A percentile compares a stretch with the other conserved stretches of the same genome.
Evolutionary conservation across 1,140 invertebrate genomes (phyloP).

Genomic region (Nasonia vitripennis): DNA sequence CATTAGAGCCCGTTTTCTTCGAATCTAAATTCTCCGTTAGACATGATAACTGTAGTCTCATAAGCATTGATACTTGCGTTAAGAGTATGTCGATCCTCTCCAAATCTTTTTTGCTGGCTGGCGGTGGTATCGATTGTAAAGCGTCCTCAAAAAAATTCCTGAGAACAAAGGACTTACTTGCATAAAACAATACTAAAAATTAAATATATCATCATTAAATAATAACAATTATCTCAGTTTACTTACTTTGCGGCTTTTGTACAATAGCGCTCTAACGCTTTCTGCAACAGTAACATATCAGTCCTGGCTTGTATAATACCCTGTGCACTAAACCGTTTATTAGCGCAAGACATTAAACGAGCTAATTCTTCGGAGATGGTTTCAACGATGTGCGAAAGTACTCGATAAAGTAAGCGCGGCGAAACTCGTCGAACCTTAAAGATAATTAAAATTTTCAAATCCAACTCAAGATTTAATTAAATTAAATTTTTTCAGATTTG

Average conservation of each 20-base stretch:
- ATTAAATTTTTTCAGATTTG: not conserved
- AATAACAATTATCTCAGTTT: slow-evolving; percentile 29
- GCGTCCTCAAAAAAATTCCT: slow-evolving; percentile 79
- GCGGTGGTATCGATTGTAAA: slow-evolving; percentile 77
- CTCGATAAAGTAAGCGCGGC: slow-evolving; percentile 83
- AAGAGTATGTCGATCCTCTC: slow-evolving; percentile 67
- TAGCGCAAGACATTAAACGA: slow-evolving; percentile 87
- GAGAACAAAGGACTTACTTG: slow-evolving; percentile 40
- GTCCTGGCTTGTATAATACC: slow-evolving; percentile 82
- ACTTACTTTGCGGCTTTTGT: slow-evolving; percentile 77
- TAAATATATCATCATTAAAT: slow-evolving; percentile 54
- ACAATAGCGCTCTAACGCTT: slow-evolving; percentile 74
- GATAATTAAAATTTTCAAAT: slow-evolving; percentile 43
- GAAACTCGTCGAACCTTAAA: slow-evolving; percentile 86
- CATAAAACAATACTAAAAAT: not conserved
- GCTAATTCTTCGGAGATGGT: slow-evolving; percentile 93
- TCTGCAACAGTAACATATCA: slow-evolving; percentile 78
- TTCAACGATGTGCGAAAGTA: slow-evolving; percentile 91
- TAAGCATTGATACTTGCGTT: slow-evolving; percentile 66
- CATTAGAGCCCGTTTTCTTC: slow-evolving; percentile 10
- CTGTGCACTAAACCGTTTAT: slow-evolving; percentile 79
- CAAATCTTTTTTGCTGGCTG: slow-evolving; percentile 71
- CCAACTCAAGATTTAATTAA: not conserved
- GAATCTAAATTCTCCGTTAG: slow-evolving; percentile 58
- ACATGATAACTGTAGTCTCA: slow-evolving; percentile 71